Evolutionary conservation across 2,888 invertebrate genomes (phyloP), one percentile per base, ranked within the genome.

Genomic region (Amiota minor): DNA sequence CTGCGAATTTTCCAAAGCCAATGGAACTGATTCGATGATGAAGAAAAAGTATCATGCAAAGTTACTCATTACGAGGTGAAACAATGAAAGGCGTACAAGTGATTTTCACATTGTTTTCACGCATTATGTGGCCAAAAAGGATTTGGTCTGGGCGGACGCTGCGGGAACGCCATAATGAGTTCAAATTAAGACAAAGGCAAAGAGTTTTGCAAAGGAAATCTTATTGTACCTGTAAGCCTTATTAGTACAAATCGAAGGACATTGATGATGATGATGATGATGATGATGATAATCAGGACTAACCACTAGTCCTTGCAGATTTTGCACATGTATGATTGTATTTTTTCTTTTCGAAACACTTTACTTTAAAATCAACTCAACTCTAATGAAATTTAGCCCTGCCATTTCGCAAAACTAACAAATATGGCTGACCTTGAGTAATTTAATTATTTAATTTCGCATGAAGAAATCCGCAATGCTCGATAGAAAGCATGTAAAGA

Each of bases 31-130:
- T 84, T 82, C 80, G 80, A 81, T 81, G 78, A 74, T 6, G 35
- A 77, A 53, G n/a, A n/a, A n/a, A n/a, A 20, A 18, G 20, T 16
- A 11, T 16, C 16, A 20, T 59, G 16, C 59, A 16, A 59, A 59
- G 59, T 59, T 20, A 10, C 62, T 62, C 62, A 18, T 50, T 49
- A 64, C 14, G 62, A 35, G 12, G 62, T 47, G 49, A 65, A 10
- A 10, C 46, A 64, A 16, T 49, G 49, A 20, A 35, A 50, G 76
- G 77, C 75, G 73, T 76, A 75, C 75, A 86, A 85, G 83, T 83
- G 80, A 86, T 73, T 82, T 82, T 82, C 86, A 74, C 85, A 87
- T 85, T 88, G 81, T 87, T 88, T 85, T 79, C 88, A 88, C 88
- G 87, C 86, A 88, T 80, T 79, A 83, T 80, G 79, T 85, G 83